phyloP scores from a whole-genome alignment of 2,113 vertebrate species.

The Anthoscopus minutus region DNA sequence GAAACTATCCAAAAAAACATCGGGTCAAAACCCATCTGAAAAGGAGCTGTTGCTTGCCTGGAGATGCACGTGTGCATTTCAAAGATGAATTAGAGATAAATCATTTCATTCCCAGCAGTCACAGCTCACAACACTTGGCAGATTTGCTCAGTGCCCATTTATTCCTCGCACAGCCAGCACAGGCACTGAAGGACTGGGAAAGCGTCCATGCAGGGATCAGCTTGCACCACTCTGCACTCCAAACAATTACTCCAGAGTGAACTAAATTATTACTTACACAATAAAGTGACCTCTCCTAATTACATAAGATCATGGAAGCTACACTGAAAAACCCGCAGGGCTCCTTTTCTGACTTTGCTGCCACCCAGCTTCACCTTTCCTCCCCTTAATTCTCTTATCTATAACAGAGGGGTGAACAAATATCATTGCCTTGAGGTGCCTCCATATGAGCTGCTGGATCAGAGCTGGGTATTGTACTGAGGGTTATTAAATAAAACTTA shows the following conservation, averaged over 20 bases:
- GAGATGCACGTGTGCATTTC: background rate
- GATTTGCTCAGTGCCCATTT: background rate
- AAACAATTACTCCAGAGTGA: background rate
- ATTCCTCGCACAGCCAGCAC: background rate
- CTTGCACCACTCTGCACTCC: background rate
- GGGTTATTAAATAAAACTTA: background rate
- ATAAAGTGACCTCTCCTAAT: background rate
- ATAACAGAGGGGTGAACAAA: background rate
- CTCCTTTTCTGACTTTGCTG: background rate
- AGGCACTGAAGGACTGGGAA: rapidly evolving
- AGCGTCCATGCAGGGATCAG: rapidly evolving
- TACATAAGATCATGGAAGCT: background rate
- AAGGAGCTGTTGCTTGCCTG: background rate
- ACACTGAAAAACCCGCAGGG: background rate
- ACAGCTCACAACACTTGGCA: background rate
- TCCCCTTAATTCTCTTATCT: background rate
- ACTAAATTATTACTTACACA: background rate
- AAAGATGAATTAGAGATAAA: background rate
- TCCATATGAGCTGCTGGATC: background rate
- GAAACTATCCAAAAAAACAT: background rate
- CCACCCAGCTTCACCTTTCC: background rate
- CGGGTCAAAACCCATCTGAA: background rate
- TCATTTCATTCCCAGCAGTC: background rate
- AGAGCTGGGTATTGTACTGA: background rate
- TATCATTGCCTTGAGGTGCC: background rate